Conservation (phyloP, 2,888 invertebrate genomes). For the Melanotus villosus region DNA sequence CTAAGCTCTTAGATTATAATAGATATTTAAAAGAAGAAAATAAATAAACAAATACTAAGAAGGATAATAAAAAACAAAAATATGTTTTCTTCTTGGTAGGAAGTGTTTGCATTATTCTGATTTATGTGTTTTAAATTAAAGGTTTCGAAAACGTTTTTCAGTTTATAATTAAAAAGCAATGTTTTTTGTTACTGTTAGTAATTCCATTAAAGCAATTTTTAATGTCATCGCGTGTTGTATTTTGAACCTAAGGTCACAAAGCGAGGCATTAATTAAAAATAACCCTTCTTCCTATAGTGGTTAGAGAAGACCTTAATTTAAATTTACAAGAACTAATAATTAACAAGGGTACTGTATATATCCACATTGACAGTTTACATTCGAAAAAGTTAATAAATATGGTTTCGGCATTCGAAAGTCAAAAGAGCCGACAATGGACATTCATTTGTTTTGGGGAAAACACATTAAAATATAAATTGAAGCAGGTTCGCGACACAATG, state of each 20-base stretch:
- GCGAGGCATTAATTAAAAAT: slow-evolving; percentile 23
- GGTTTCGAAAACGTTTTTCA: too few species aligned
- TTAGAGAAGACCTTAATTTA: slow-evolving; percentile 35
- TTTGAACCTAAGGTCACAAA: background rate
- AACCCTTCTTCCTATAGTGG: slow-evolving; percentile 19
- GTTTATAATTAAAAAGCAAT: too few species aligned
- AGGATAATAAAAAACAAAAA: too few species aligned
- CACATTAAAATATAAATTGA: slow-evolving; percentile 69
- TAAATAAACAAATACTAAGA: too few species aligned
- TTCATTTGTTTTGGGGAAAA: slow-evolving; percentile 69
- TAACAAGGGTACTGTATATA: slow-evolving; percentile 63
- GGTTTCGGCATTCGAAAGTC: slow-evolving; percentile 64
- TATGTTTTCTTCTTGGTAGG: too few species aligned
- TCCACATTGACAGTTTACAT: slow-evolving; percentile 64
- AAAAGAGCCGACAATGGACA: slow-evolving; percentile 66
- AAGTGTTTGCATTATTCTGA: too few species aligned
- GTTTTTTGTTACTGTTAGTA: background rate
- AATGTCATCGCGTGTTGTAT: background rate
- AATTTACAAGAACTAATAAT: slow-evolving; percentile 39
- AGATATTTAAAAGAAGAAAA: too few species aligned
- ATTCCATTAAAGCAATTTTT: background rate
- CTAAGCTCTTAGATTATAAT: too few species aligned
- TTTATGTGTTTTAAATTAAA: too few species aligned
- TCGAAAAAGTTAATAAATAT: slow-evolving; percentile 67
- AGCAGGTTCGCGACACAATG: slow-evolving; percentile 68